Evolutionary conservation across 2,113 vertebrate genomes (phyloP).

Genomic region (Anser cygnoides): DNA sequence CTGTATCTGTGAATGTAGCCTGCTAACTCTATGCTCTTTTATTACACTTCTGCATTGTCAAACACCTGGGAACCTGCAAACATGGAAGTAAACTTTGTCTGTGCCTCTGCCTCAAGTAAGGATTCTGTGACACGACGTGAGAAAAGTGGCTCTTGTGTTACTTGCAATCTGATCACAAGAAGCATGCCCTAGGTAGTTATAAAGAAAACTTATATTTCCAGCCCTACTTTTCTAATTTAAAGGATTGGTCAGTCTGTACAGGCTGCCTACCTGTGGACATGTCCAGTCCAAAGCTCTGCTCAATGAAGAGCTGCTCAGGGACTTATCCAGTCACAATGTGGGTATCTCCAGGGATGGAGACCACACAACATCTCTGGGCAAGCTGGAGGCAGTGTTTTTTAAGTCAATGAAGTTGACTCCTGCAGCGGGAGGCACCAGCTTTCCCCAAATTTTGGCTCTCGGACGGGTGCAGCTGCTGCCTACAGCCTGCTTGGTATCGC

Average conservation of each 20-base stretch:
- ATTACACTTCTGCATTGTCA: not conserved
- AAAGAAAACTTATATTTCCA: not conserved
- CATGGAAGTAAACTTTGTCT: not conserved
- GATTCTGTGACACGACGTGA: not conserved
- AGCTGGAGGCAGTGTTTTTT: not conserved
- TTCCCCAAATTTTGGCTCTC: not conserved
- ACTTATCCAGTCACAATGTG: not conserved
- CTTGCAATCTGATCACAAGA: not conserved
- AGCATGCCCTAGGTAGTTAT: not conserved
- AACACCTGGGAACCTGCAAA: not conserved
- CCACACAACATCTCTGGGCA: not conserved
- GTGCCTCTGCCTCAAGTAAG: not conserved
- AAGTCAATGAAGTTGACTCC: not conserved
- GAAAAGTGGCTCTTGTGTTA: not conserved
- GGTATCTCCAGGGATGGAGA: not conserved
- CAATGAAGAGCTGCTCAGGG: not conserved
- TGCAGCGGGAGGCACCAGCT: not conserved
- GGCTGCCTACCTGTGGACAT: not conserved
- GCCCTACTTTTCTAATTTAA: not conserved
- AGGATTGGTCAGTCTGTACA: not conserved
- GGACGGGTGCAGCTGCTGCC: not conserved
- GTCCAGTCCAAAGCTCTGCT: not conserved
- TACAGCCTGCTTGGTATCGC: not conserved
- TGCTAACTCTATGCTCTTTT: not conserved
- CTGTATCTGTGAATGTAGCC: not conserved